These are phyloP conservation scores for Nesometra sesokonis DNA, from an alignment of 35 echinoderm and acorn worm genomes.

Conservation along the genomic window DNA sequence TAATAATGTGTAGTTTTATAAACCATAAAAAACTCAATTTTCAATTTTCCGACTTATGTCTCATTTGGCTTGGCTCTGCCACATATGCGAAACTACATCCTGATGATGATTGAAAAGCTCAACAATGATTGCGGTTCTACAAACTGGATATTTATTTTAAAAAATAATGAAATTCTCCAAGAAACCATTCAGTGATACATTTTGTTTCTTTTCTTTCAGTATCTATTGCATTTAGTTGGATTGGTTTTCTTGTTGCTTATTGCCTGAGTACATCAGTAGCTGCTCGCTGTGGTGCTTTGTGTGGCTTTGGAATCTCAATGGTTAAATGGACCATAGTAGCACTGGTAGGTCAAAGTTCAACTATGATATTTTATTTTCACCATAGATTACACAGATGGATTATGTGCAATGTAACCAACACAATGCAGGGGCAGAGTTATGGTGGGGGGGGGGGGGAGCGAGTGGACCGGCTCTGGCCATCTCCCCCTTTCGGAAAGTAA, in stretches of 20 bases:
- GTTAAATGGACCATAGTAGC: conserved; percentile 95
- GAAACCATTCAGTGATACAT: background rate
- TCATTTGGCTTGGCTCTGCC: no score
- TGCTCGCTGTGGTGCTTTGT: conserved; percentile 84
- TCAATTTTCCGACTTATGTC: no score
- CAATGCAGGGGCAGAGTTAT: background rate
- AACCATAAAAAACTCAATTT: no score
- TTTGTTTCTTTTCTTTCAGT: conserved; percentile 34
- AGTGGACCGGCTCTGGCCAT: no score
- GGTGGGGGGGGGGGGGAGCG: background rate
- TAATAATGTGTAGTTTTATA: no score
- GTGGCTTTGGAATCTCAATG: conserved; percentile 91
- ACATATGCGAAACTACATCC: no score
- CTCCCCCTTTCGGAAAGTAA: no score
- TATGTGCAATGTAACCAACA: background rate
- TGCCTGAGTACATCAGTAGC: conserved; percentile 79
- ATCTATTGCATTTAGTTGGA: conserved; percentile 89
- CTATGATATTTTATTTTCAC: background rate
- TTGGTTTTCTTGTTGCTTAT: conserved; percentile 85
- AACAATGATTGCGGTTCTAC: no score
- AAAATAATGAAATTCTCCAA: no score
- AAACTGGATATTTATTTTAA: no score
- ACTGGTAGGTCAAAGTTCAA: conserved; percentile 56
- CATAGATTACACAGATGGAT: background rate
- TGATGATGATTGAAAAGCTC: no score